These are phyloP conservation scores for Arvicanthis niloticus DNA, from an alignment of 2,113 vertebrate species.

Conservation along the genomic window DNA sequence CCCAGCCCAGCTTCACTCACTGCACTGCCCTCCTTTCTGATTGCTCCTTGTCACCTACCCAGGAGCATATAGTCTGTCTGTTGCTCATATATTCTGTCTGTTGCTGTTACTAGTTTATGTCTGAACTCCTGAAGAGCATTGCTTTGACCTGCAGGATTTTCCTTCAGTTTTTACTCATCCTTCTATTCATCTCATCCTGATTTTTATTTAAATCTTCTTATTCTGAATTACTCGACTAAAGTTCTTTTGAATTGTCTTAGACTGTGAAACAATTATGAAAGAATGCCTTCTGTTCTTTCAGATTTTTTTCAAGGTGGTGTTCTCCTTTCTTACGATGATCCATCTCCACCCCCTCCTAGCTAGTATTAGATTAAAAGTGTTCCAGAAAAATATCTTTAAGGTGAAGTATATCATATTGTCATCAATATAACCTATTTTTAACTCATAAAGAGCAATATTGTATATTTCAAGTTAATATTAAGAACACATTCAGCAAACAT, in stretches of 20 bases:
- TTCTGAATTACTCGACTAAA: neutral
- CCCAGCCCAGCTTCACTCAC: neutral
- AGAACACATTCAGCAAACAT: slow-evolving; percentile 16
- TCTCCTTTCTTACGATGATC: neutral
- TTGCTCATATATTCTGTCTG: no score
- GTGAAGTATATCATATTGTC: neutral
- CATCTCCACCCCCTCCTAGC: neutral
- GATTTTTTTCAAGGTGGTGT: neutral
- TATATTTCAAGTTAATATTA: neutral
- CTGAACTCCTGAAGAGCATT: neutral
- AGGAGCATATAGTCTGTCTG: no score
- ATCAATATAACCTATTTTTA: neutral
- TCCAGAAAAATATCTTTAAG: slow-evolving; percentile 30
- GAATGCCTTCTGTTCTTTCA: neutral
- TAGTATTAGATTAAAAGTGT: slow-evolving; percentile 10
- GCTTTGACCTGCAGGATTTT: neutral
- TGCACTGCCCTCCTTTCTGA: neutral
- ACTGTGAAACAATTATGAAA: neutral
- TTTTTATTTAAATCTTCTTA: slow-evolving; percentile 31
- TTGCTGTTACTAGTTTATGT: neutral
- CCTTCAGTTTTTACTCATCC: neutral
- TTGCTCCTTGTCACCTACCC: neutral
- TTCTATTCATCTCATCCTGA: slow-evolving; percentile 35
- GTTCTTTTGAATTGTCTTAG: slow-evolving; percentile 33
- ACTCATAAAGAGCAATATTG: slow-evolving; percentile 3